Conservation (phyloP, 1,140 invertebrate genomes). For the Vanessa atalanta region DNA sequence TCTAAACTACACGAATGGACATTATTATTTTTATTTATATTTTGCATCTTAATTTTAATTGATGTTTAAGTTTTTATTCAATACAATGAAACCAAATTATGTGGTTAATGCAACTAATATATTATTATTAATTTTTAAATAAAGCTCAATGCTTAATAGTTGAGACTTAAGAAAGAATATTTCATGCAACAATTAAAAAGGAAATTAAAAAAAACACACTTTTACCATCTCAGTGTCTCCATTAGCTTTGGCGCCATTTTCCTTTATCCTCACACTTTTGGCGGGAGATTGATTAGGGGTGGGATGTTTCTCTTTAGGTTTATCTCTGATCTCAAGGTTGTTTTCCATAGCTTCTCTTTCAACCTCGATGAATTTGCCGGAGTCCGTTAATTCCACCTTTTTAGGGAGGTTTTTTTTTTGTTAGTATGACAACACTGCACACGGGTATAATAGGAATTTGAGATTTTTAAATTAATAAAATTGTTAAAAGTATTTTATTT, state of each 20-base stretch:
- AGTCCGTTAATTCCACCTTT: slow-evolving; percentile 80
- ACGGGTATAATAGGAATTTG: slow-evolving; percentile 1
- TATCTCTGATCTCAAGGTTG: slow-evolving; percentile 44
- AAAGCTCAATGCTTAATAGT: too few relatives aligned
- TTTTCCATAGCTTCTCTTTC: slow-evolving; percentile 56
- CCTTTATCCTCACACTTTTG: slow-evolving; percentile 73
- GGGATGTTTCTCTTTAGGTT: slow-evolving; percentile 35
- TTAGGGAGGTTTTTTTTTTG: slow-evolving; percentile 32
- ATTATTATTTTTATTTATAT: too few relatives aligned
- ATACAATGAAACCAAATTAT: too few relatives aligned
- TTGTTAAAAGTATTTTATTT: background rate
- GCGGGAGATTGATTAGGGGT: slow-evolving; percentile 67
- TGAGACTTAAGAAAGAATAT: too few relatives aligned
- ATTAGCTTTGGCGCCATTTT: slow-evolving; percentile 71
- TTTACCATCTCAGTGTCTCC: slow-evolving; percentile 61
- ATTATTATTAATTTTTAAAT: too few relatives aligned
- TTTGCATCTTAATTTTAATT: too few relatives aligned
- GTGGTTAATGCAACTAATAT: too few relatives aligned
- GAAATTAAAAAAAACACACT: slow-evolving; percentile 35
- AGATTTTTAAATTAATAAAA: slow-evolving; percentile 13
- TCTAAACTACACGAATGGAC: too few relatives aligned
- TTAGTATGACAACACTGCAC: slow-evolving; percentile 39
- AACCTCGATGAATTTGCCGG: slow-evolving; percentile 80
- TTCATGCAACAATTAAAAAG: slow-evolving; percentile 5
- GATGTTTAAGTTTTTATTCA: too few relatives aligned